Conservation (phyloP, 1,140 invertebrate genomes). For the Atta cephalotes region DNA sequence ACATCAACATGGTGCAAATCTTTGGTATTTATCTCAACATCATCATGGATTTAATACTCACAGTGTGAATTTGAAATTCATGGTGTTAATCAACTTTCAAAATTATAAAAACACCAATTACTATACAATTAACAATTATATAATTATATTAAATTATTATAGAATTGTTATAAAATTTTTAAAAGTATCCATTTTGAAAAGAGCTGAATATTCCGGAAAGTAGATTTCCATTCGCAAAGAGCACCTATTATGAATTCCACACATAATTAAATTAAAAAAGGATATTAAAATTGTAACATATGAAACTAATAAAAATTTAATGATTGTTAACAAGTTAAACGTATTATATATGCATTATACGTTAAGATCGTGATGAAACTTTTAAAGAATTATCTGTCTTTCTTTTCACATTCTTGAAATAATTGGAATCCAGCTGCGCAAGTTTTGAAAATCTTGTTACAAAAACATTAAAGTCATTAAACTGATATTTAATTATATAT, state of each 20-base stretch:
- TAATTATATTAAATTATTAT: too few relatives aligned
- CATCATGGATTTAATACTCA: too few relatives aligned
- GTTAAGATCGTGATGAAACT: not conserved
- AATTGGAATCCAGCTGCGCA: not conserved
- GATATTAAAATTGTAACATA: not conserved
- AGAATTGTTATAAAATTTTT: too few relatives aligned
- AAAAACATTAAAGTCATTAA: conserved; percentile 26
- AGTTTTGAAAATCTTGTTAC: conserved; percentile 3
- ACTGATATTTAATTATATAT: conserved; percentile 41
- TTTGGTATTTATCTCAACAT: too few relatives aligned
- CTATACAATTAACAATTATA: too few relatives aligned
- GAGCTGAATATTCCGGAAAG: too few relatives aligned
- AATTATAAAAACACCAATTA: too few relatives aligned
- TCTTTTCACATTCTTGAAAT: conserved; percentile 4
- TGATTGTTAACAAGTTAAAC: not conserved
- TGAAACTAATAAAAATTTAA: not conserved
- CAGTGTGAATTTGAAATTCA: too few relatives aligned
- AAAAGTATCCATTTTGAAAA: too few relatives aligned
- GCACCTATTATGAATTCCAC: not conserved
- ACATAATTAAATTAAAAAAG: not conserved
- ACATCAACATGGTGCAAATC: too few relatives aligned
- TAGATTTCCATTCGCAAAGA: not conserved
- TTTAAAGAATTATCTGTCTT: not conserved
- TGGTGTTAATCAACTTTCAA: too few relatives aligned
- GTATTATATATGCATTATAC: not conserved